Base-by-base conservation (phyloP, 2,113 vertebrate genomes). In the Malurus cyaneus region DNA sequence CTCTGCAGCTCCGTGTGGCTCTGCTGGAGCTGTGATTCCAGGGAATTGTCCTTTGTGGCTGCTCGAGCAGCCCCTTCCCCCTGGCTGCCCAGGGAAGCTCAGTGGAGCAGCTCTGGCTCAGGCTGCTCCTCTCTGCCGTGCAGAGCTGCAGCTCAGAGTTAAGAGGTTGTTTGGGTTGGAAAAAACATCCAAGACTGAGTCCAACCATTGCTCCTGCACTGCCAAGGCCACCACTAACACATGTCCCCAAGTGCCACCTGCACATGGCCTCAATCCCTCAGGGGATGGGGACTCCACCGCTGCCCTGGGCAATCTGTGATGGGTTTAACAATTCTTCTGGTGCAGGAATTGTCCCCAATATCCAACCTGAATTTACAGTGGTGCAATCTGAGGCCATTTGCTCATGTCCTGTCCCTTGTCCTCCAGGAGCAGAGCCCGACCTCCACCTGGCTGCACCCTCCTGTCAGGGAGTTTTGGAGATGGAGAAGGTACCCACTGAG, bases 321-420 rank as follows among this genome's bases (percentile, higher is more conserved):
- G 24, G 7, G 12, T 4, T 36, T 12, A 17, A 13, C 26, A 57
- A 50, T 26, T 8, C 21, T 32, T n/a, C 17, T 11, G 47, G 29
- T 54, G 29, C 65, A 65, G 44, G 50, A 65, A 52, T 59, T 52
- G 36, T 23, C 44, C 18, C 31, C 10, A 50, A 0, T 32, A 16
- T 19, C 31, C 42, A 50, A 1, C 9, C 36, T 18, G 32, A 56
- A 18, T 42, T 71, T 23, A 31, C 0, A 0, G 3, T 32, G 36
- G 44, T 26, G 46, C 36, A 59, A 13, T 44, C 28, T 32, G 52
- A 39, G 44, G 44, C 9, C 32, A 5, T 73, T 65, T 65, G 32
- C 21, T 88, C 26, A 6, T 36, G 36, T 59, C 9, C 31, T 65
- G 76, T 31, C 52, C 31, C 9, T 77, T 61, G 5, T 71, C 14